Percentiles rank a stretch among this genome's conserved stretches.
Conservation (phyloP, 2,113 vertebrate genomes). For the Tachysurus fulvidraco region DNA sequence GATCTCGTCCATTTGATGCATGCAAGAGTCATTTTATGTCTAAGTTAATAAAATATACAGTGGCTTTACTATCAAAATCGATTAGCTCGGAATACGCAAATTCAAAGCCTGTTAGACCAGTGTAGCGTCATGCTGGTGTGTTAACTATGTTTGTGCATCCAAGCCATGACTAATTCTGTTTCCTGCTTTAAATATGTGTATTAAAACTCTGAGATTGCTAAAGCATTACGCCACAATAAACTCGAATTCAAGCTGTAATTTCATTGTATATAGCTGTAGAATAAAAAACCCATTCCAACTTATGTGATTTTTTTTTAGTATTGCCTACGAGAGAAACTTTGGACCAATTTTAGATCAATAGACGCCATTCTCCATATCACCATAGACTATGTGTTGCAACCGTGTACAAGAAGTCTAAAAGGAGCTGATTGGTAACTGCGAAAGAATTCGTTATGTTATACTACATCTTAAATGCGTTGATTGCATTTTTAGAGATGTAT, state of each 20-base stretch:
- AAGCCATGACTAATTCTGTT: neutral
- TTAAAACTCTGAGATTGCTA: neutral
- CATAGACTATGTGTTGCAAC: neutral
- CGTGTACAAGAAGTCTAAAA: neutral
- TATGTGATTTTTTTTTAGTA: neutral
- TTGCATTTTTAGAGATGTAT: neutral
- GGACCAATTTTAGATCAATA: conserved; percentile 13
- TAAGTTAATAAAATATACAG: conserved; percentile 19
- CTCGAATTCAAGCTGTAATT: neutral
- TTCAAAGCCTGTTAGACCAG: neutral
- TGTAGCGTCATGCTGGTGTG: neutral
- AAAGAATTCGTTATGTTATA: neutral
- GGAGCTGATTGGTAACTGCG: neutral
- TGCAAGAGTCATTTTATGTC: neutral
- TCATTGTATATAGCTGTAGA: neutral
- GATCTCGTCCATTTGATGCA: neutral
- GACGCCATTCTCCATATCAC: neutral
- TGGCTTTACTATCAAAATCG: conserved; percentile 10
- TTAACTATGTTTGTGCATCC: conserved; percentile 23
- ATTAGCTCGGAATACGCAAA: neutral
- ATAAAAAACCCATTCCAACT: neutral
- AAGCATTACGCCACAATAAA: conserved; percentile 11
- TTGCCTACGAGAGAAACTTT: conserved; percentile 1
- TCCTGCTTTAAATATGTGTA: conserved; percentile 11
- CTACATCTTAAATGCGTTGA: neutral